Evolutionary conservation across 2,113 vertebrate genomes (phyloP), one percentile per base, ranked within the genome.

Genomic region (Cettia cetti): DNA sequence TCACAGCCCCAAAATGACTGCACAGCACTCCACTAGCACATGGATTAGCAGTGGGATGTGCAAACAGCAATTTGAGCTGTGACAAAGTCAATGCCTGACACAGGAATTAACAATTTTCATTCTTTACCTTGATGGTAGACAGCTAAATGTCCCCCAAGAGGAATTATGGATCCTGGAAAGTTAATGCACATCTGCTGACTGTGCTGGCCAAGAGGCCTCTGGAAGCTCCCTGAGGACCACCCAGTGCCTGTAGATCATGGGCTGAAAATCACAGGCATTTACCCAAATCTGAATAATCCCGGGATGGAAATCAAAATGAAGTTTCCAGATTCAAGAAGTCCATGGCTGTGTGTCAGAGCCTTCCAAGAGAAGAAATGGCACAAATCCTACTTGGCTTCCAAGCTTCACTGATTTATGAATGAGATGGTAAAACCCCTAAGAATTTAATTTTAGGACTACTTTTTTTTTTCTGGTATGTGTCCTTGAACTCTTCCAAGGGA

Each of bases 11-110:
- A 4, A 8, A 75, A 44, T 10, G 30, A 22, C 39, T 35, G 11
- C 60, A 6, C 5, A 35, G 28, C 0, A 0, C 13, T 49, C 12
- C 57, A 1, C 9, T 4, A 1, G 44, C 1, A 54, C 30, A 5
- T 8, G 52, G 30, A n/a, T 66, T 5, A 42, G 64, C 31, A 47
- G 9, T 10, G n/a, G 59, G n/a, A 24, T 28, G 53, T 42, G 28
- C 80, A 72, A 89, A 45, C 12, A 77, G 28, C n/a, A 31, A 7
- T 83, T 33, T 61, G 54, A 81, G 45, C 20, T n/a, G 33, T 47
- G 24, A 65, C 27, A 37, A 4, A 69, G 16, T 24, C 45, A 78
- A 66, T 74, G 26, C 22, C 50, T 61, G 50, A n/a, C 22, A 39
- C 6, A 40, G 40, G 40, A 44, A 57, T 49, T 28, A 65, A 37